Base-by-base conservation (phyloP, 2,113 vertebrate genomes). In the Colistium nudipinnis region DNA sequence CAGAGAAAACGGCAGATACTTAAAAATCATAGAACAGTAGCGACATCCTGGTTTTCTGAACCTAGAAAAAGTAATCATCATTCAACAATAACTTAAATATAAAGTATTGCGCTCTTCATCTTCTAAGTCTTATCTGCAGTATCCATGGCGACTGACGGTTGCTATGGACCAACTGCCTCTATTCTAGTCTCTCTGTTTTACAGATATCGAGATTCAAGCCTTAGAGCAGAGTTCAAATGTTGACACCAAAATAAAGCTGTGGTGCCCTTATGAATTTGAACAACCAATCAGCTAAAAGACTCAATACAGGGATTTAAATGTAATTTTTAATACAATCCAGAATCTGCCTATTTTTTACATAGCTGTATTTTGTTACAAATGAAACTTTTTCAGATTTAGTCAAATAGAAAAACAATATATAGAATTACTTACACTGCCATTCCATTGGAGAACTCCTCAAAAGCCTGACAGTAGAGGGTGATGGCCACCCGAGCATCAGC, bases 391-490 rank as follows among this genome's bases (percentile, higher is more conserved):
- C 7, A 8, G 17, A 43, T 6, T 39, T 7, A 28, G 11, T 16
- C 12, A 22, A 39, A 25, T 13, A 12, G 4, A 41, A 7, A 52
- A 3, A 54, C 17, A 12, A 4, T 3, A 0, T 9, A 30, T 48
- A 0, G 53, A 51, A 70, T 48, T 91, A n/a, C 96, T 95, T 93
- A 99, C 98, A 96, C 88, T 0, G 96, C 96, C 94, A 94, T 97
- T 63, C 98, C 98, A 3, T 96, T 96, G 39, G 95, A 91, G 81
- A 98, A 96, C 83, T 99, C 98, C 78, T 99, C 98, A 6, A 93
- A 94, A 0, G 97, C 97, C 89, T 99, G 98, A 88, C 97, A 98
- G 81, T 97, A 98, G 83, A 99, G 93, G 2, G 96, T 98, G 88
- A 99, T 96, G 74, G 98, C 97, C 60, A 99, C 97, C 0, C 96